Percentiles rank a stretch among this genome's conserved stretches.
These are phyloP conservation scores for Dryoscopus gambensis DNA, from an alignment of 2,113 vertebrate genomes.

Conservation along the genomic window DNA sequence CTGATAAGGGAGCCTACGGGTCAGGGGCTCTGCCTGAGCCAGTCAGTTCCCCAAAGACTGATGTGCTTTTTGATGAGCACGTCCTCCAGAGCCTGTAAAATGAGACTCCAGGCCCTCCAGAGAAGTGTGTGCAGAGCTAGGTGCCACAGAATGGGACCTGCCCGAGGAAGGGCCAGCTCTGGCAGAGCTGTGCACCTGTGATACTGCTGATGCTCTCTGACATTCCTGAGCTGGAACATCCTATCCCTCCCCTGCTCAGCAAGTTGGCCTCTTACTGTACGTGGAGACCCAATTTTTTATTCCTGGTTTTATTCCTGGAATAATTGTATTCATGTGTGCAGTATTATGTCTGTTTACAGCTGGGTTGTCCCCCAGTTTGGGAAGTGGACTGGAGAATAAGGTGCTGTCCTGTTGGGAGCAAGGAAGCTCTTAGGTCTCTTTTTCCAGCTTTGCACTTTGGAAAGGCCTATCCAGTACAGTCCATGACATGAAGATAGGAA, in stretches of 20 bases:
- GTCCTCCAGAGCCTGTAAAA: neutral
- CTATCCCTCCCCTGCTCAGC: neutral
- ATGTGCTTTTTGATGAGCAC: neutral
- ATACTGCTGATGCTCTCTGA: neutral
- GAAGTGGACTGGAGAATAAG: neutral
- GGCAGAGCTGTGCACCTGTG: neutral
- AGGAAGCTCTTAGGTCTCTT: neutral
- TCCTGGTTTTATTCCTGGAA: neutral
- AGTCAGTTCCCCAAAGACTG: slow-evolving; percentile 15
- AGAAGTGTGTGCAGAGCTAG: neutral
- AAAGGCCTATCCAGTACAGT: neutral
- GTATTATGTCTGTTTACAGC: neutral
- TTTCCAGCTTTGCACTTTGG: neutral
- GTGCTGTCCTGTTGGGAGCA: neutral
- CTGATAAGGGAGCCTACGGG: slow-evolving; percentile 46
- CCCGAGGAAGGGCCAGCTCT: neutral
- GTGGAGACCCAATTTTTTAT: neutral
- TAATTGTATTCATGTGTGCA: neutral
- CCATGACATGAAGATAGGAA: neutral
- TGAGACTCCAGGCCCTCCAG: neutral
- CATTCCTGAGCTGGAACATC: neutral
- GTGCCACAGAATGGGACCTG: neutral
- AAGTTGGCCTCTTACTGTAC: neutral
- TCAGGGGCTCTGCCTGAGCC: slow-evolving; percentile 13
- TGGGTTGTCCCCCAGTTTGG: neutral